phyloP scores from a whole-genome alignment of 2,113 vertebrate species.

The Ophthalmolycus amberensis region DNA sequence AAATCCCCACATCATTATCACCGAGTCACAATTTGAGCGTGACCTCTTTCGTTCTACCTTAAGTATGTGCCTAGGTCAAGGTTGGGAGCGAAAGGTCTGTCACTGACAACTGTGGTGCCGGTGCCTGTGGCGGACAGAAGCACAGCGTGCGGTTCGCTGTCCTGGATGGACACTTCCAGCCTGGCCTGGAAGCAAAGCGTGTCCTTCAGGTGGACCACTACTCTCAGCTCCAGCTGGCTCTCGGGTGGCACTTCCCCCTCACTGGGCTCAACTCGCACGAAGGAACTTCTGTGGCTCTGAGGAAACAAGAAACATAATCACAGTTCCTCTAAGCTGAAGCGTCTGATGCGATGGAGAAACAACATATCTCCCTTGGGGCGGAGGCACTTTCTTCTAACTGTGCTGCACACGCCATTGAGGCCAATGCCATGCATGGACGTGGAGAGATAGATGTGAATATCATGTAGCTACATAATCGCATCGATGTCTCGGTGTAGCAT shows the following conservation, averaged over 20 bases:
- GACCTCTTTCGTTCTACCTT: conserved; percentile 80
- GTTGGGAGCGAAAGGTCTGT: conserved; percentile 84
- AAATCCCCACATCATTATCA: neutral
- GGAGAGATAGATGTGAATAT: conserved; percentile 46
- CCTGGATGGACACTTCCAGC: conserved; percentile 80
- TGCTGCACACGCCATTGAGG: conserved; percentile 11
- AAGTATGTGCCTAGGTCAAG: conserved; percentile 88
- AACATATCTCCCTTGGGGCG: conserved; percentile 9
- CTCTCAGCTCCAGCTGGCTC: conserved; percentile 73
- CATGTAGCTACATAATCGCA: conserved; percentile 53
- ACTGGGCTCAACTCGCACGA: conserved; percentile 85
- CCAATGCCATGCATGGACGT: neutral
- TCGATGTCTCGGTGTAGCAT: conserved; percentile 27
- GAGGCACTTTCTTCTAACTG: conserved; percentile 14
- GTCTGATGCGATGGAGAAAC: conserved; percentile 18
- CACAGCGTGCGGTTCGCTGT: conserved; percentile 78
- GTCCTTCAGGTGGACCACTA: conserved; percentile 88
- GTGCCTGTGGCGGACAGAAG: conserved; percentile 81
- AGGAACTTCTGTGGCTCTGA: conserved; percentile 77
- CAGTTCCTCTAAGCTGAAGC: conserved; percentile 1
- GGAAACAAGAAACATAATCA: conserved; percentile 33
- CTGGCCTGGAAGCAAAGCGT: conserved; percentile 80
- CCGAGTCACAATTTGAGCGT: neutral
- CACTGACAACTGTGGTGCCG: conserved; percentile 88
- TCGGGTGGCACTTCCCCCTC: conserved; percentile 82